Conservation (phyloP, 2,113 vertebrate genomes). For the Carettochelys insculpta region DNA sequence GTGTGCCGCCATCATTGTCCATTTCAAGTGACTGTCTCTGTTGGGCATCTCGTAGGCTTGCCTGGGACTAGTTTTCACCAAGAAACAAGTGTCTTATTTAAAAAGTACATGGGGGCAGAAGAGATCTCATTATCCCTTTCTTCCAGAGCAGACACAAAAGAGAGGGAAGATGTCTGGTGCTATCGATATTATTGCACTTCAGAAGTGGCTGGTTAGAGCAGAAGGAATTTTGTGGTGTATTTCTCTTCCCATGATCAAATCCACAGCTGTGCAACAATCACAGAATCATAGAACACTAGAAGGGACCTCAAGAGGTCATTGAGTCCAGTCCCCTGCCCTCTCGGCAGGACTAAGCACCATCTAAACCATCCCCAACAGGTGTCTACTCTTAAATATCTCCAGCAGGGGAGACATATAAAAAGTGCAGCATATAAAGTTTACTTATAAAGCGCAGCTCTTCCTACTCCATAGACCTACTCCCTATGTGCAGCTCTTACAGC, state of each 20-base stretch:
- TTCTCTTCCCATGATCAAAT: neutral
- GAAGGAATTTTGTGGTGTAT: rapidly evolving
- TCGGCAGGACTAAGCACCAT: no score
- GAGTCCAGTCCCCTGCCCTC: no score
- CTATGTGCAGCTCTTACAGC: no score
- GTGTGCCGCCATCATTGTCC: neutral
- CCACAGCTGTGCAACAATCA: neutral
- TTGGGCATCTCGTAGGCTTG: neutral
- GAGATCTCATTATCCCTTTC: neutral
- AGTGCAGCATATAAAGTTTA: no score
- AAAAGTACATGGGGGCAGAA: neutral
- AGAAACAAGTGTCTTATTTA: neutral
- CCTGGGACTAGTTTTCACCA: neutral
- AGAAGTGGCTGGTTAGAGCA: neutral
- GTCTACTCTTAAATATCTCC: no score
- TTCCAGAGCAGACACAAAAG: neutral
- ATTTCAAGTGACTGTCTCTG: neutral
- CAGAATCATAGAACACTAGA: no score
- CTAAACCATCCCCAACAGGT: no score
- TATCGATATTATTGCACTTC: neutral
- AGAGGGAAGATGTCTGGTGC: neutral
- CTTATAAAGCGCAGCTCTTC: no score
- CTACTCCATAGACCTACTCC: no score
- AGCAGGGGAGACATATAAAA: no score
- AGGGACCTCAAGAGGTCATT: no score